Evolutionary conservation across 2,888 invertebrate genomes (phyloP).

Genomic region (Erynnis tages): DNA sequence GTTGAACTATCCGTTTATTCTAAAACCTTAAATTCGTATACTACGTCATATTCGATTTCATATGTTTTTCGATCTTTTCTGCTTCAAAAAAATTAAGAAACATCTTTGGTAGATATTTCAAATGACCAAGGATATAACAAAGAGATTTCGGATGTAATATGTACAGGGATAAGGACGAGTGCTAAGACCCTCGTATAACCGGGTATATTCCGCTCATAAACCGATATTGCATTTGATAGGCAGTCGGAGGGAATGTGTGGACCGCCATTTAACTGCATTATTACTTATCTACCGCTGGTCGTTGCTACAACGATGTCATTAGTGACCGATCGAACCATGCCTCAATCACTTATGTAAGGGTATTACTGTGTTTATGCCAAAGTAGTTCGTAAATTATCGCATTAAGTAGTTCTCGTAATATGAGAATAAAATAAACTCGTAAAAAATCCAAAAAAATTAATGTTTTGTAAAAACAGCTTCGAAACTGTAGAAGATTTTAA

Average conservation of each 20-base stretch:
- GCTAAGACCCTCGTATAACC: background rate
- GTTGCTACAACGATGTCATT: conserved; percentile 2
- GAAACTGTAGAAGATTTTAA: too few relatives aligned
- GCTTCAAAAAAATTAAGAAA: too few relatives aligned
- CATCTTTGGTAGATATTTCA: too few relatives aligned
- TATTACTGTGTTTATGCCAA: background rate
- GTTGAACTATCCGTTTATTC: too few relatives aligned
- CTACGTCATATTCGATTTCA: too few relatives aligned
- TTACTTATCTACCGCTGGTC: conserved; percentile 7
- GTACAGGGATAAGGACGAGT: background rate
- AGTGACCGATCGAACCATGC: background rate
- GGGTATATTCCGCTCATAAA: background rate
- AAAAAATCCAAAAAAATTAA: too few relatives aligned
- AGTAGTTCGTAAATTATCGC: background rate
- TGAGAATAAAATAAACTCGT: too few relatives aligned
- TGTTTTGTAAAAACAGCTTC: too few relatives aligned
- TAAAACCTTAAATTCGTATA: too few relatives aligned
- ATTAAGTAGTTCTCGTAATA: too few relatives aligned
- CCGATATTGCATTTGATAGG: conserved; percentile 11
- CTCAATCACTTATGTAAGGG: background rate
- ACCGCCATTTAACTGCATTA: conserved; percentile 9
- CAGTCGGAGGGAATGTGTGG: background rate
- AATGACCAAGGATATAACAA: background rate
- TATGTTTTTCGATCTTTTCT: too few relatives aligned
- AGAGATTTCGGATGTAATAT: background rate